A percentile compares a stretch with the other conserved stretches of the same genome.
Conservation (phyloP, 2,797 vertebrate species). For the Pogonophryne albipinna region DNA sequence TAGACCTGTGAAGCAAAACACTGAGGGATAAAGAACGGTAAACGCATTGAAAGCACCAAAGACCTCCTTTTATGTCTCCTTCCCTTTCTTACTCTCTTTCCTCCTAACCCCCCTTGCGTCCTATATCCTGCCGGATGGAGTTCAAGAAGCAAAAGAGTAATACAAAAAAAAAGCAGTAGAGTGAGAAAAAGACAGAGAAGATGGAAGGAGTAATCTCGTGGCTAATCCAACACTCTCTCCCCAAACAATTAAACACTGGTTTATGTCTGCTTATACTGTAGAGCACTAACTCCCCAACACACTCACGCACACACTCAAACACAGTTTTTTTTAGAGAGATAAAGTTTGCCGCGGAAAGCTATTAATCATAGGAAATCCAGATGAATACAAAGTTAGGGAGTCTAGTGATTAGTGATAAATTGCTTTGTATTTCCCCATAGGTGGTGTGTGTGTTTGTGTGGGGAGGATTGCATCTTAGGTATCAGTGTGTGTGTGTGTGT, state of each 20-base stretch:
- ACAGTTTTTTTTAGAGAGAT: constrained; percentile 64
- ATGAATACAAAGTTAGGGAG: constrained; percentile 78
- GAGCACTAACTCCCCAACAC: constrained; percentile 49
- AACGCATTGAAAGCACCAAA: constrained; percentile 15
- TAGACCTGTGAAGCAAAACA: neutral
- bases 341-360: constrained; percentile 76
- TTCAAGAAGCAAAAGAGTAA: constrained; percentile 16
- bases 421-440: constrained; percentile 78
- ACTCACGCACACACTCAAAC: constrained; percentile 39
- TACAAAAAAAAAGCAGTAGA: constrained; percentile 16
- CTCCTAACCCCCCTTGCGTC: neutral
- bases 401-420: constrained; percentile 82
- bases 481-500: constrained; percentile 38
- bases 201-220: constrained; percentile 48
- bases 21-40: neutral
- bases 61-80: neutral
- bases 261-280: constrained; percentile 68
- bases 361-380: constrained; percentile 82
- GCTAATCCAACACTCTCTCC: constrained; percentile 67
- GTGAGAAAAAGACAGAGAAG: constrained; percentile 28
- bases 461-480: constrained; percentile 39
- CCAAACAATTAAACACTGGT: constrained; percentile 73
- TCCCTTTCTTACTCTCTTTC: neutral
- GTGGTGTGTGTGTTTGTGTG: constrained; percentile 57
- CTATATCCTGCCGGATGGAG: constrained; percentile 21